phyloP scores from a whole-genome alignment of 2,888 invertebrate genomes.

The Drosophila lacicola region DNA sequence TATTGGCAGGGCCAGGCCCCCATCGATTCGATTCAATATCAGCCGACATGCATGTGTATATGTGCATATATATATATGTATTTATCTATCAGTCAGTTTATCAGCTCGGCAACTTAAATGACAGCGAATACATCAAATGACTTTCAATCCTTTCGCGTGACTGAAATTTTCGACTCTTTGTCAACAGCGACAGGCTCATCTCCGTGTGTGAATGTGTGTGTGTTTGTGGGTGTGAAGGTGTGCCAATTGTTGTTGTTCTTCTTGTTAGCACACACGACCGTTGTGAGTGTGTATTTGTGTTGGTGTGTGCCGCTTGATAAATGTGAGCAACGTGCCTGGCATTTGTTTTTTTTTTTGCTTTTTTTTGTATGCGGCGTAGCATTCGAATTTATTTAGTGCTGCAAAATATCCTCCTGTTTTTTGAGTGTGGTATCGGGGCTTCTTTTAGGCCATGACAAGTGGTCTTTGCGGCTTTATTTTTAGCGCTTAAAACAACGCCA shows the following conservation, averaged over 20 bases:
- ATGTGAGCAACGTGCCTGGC: constrained; percentile 69
- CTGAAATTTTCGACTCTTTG: constrained; percentile 78
- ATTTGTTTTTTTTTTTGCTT: constrained; percentile 42
- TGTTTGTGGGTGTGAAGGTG: constrained; percentile 40
- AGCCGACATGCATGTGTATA: constrained; percentile 1
- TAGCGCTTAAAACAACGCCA: constrained; percentile 9
- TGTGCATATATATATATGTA: background rate
- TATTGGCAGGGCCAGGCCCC: constrained; percentile 38
- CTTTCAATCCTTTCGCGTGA: constrained; percentile 80
- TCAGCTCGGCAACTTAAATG: constrained; percentile 73
- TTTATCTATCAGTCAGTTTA: constrained; percentile 68
- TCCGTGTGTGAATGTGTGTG: constrained; percentile 4
- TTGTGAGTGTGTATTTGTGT: constrained; percentile 7
- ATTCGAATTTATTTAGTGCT: constrained; percentile 44
- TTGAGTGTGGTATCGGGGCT: background rate
- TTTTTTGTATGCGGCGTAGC: constrained; percentile 9
- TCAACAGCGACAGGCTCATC: constrained; percentile 61
- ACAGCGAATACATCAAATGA: constrained; percentile 77
- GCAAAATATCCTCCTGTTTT: constrained; percentile 13
- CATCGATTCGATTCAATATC: constrained; percentile 53
- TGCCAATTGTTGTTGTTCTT: constrained; percentile 47
- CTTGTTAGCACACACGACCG: constrained; percentile 60
- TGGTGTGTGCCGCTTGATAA: constrained; percentile 54
- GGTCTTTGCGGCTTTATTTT: constrained; percentile 17
- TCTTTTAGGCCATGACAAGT: constrained; percentile 30